These are phyloP conservation scores for Sipunculus nudus DNA, from an alignment of 2,888 invertebrate genomes.

Conservation along the genomic window DNA sequence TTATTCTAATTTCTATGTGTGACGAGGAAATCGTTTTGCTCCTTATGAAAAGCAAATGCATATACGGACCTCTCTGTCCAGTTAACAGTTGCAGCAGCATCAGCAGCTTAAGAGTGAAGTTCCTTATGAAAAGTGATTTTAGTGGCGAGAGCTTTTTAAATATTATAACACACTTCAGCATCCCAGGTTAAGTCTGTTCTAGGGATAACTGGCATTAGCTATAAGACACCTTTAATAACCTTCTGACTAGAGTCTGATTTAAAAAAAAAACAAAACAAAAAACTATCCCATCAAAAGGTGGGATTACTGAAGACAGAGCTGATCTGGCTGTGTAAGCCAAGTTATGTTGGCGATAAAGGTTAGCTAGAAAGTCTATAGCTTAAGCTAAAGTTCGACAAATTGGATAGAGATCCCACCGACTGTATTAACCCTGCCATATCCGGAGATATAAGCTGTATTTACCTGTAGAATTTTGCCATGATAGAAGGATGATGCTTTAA, in stretches of 20 bases:
- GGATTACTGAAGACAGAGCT: conserved; percentile 1
- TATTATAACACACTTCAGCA: conserved; percentile 23
- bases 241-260: conserved; percentile 12
- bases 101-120: conserved; percentile 20
- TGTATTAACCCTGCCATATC: conserved; percentile 17
- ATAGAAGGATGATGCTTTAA: conserved; percentile 19
- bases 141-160: conserved; percentile 16
- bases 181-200: conserved; percentile 34
- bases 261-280: no score
- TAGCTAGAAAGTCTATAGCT: conserved; percentile 28
- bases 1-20: conserved; percentile 9
- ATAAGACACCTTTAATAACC: conserved; percentile 35
- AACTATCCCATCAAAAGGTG: not conserved
- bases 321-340: conserved; percentile 27
- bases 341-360: no score
- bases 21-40: conserved; percentile 9
- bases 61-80: conserved; percentile 26
- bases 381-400: conserved; percentile 13
- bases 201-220: conserved; percentile 23
- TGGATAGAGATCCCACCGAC: conserved; percentile 20
- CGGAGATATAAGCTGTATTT: conserved; percentile 22
- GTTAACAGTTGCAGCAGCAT: conserved; percentile 29
- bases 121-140: conserved; percentile 15
- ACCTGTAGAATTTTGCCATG: conserved; percentile 30
- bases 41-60: conserved; percentile 23